Conservation (phyloP, 2,888 invertebrate genomes). For the Caenorhabditis doughertyi region DNA sequence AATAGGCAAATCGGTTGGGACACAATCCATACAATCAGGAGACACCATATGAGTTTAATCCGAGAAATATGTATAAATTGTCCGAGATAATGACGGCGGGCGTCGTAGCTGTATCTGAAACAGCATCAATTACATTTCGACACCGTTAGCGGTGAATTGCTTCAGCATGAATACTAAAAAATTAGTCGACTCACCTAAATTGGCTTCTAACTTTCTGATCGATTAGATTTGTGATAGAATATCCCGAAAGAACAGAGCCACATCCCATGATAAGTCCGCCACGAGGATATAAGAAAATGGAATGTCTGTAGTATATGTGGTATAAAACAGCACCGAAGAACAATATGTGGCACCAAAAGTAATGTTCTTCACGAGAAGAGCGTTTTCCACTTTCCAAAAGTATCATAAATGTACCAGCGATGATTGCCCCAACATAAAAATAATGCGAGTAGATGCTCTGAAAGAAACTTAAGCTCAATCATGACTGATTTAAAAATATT, state of each 20-base stretch:
- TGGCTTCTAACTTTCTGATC: too few species aligned
- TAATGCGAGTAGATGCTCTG: constrained; percentile 1
- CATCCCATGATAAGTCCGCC: background rate
- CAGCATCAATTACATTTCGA: too few species aligned
- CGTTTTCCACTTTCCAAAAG: constrained; percentile 3
- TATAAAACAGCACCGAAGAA: background rate
- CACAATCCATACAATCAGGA: too few species aligned
- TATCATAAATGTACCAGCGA: background rate
- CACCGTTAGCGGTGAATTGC: too few species aligned
- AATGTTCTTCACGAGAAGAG: background rate
- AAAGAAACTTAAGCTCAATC: background rate
- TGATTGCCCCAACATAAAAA: background rate
- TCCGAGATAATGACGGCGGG: too few species aligned
- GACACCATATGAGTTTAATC: too few species aligned
- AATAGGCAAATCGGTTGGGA: too few species aligned
- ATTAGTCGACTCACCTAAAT: too few species aligned
- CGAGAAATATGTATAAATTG: too few species aligned
- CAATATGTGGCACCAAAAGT: background rate
- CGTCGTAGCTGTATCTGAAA: too few species aligned
- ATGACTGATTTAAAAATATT: background rate
- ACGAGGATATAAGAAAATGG: too few species aligned
- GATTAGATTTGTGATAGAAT: background rate
- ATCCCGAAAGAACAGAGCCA: background rate
- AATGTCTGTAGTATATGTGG: background rate
- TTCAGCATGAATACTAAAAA: too few species aligned